These are phyloP conservation scores for Aradophagus sp. DNA, from an alignment of 1,140 invertebrate genomes.

Conservation along the genomic window DNA sequence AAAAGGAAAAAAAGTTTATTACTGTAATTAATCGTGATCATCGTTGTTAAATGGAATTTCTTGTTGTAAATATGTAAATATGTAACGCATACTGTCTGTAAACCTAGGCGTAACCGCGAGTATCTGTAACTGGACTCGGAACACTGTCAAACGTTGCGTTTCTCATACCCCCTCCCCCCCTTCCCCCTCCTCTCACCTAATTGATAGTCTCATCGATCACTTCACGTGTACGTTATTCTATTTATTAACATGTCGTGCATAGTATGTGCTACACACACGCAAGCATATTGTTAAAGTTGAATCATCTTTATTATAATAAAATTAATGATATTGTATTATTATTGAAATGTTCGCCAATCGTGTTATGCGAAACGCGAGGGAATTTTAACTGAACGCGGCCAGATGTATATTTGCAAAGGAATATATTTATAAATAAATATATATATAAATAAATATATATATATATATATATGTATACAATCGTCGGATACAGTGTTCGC, in stretches of 20 bases:
- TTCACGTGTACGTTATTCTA: constrained; percentile 73
- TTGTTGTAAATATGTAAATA: constrained; percentile 70
- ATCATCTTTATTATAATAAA: constrained; percentile 63
- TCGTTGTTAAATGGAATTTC: constrained; percentile 65
- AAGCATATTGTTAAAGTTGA: constrained; percentile 69
- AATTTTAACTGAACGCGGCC: constrained; percentile 3
- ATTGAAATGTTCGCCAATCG: constrained; percentile 48
- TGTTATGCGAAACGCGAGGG: constrained; percentile 46
- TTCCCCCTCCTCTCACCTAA: constrained; percentile 35
- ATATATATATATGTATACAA: constrained; percentile 49
- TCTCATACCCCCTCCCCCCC: constrained; percentile 49
- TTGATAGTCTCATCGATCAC: constrained; percentile 61
- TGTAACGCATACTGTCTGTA: constrained; percentile 52
- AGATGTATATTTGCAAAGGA: too few species aligned
- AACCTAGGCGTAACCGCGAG: constrained; percentile 53
- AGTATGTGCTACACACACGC: constrained; percentile 51
- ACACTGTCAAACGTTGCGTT: constrained; percentile 50
- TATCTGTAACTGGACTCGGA: constrained; percentile 52
- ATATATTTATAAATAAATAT: constrained; percentile 14
- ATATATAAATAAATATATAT: background rate
- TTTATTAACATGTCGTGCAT: constrained; percentile 72
- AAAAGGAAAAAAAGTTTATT: too few species aligned
- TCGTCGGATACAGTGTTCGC: constrained; percentile 38
- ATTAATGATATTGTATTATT: constrained; percentile 60
- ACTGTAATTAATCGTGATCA: constrained; percentile 62